These are phyloP conservation scores for Cenopis cana DNA, from an alignment of 2,888 invertebrate genomes.

Conservation along the genomic window DNA sequence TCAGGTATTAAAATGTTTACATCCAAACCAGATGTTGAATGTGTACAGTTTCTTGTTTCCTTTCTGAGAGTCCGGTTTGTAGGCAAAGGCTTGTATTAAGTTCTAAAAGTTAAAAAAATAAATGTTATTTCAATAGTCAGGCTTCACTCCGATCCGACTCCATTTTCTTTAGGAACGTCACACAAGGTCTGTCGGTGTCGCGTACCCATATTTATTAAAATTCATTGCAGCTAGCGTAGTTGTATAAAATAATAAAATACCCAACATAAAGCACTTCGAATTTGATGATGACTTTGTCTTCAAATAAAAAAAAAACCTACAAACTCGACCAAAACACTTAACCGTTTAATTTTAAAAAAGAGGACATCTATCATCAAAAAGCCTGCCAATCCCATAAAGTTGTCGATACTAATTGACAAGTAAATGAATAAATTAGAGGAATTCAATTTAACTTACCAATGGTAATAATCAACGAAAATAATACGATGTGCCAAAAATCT, in stretches of 20 bases:
- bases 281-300: no score
- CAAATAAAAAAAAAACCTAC: no score
- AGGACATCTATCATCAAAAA: neutral
- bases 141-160: no score
- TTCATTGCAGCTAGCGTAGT: no score
- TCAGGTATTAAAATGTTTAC: conserved; percentile 23
- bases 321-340: no score
- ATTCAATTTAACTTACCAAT: conserved; percentile 7
- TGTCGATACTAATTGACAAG: neutral
- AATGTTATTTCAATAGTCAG: no score
- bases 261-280: no score
- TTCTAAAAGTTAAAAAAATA: neutral
- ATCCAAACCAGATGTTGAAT: conserved; percentile 17
- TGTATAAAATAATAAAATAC: no score
- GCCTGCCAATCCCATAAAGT: neutral
- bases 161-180: no score
- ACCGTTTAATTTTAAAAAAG: no score
- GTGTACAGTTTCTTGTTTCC: neutral
- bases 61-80: neutral
- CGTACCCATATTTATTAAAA: no score
- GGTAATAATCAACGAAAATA: neutral
- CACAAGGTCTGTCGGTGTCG: no score
- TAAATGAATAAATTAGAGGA: neutral
- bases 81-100: neutral
- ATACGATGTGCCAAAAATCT: conserved; percentile 5